Base-by-base conservation (phyloP, 2,797 vertebrate species). In the Danio tinwini region DNA sequence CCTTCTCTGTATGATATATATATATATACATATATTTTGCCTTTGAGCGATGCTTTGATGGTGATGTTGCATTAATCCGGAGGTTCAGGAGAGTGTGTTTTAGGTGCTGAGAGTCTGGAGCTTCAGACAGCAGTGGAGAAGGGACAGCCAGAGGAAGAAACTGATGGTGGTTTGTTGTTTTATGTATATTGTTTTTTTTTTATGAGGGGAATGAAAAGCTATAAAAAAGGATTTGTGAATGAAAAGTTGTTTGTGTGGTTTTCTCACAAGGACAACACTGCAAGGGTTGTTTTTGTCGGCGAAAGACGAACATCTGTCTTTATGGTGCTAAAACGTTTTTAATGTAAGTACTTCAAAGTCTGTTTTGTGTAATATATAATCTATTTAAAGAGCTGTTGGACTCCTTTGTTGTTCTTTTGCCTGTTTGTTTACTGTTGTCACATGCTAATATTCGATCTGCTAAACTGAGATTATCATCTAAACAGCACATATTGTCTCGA, bases 321-420 rank as follows among this genome's bases (percentile, higher is more conserved):
- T 82, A 89, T 90, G 93, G 93, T 93, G 93, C 93, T 94, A 89
- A 80, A 90, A 90, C 90, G 90, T 93, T 91, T 91, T 92, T 90
- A 93, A 92, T 95, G 94, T 94, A 95, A 95, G 92, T 94, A 93
- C 91, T 94, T 92, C 86, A 12, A 92, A 82, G 88, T 81, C 80
- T 91, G 88, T 93, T 93, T 91, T 91, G 91, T 95, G 93, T 95
- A 95, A 95, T 94, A 95, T 94, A 96, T 94, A 86, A 92, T 91
- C 92, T 95, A 93, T 93, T 90, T 90, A 91, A 93, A 94, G 94
- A 93, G 93, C 91, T 92, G 88, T 84, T 91, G 83, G 91, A 89
- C 90, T 93, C 80, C 62, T 82, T 89, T 88, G 92, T 91, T 91
- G 91, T 92, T 90, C 74, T 92, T 92, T 75, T 71, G 13, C 14